These are phyloP conservation scores for Myrmecophaga tridactyla DNA, from an alignment of 2,113 vertebrate species.

Conservation along the genomic window DNA sequence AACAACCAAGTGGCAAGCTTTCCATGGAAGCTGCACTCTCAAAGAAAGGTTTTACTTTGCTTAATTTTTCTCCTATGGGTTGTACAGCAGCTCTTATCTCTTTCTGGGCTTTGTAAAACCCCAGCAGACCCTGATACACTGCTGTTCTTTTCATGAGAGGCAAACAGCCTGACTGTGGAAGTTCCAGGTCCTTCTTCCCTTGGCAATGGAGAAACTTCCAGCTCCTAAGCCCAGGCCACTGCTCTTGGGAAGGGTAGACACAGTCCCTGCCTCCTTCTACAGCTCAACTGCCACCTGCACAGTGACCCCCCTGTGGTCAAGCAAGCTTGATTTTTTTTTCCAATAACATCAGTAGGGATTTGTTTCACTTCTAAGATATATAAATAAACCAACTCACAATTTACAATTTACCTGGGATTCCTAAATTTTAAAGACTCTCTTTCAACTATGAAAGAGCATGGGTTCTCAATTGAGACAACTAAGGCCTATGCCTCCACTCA, in stretches of 20 bases:
- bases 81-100: neutral
- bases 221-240: neutral
- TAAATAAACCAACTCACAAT: too few species aligned
- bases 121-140: neutral
- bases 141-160: conserved; percentile 56
- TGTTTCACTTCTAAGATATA: neutral
- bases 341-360: fast-evolving
- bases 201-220: neutral
- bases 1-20: conserved; percentile 31
- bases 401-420: neutral
- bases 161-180: neutral
- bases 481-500: fast-evolving
- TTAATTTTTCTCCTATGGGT: conserved; percentile 46
- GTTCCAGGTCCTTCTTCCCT: neutral
- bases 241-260: fast-evolving
- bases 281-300: fast-evolving
- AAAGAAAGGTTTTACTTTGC: neutral
- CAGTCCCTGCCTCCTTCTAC: neutral
- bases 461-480: neutral
- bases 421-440: neutral
- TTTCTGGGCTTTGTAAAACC: conserved; percentile 28
- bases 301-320: fast-evolving
- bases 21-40: neutral
- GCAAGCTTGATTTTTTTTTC: fast-evolving
- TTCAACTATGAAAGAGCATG: neutral